Percentiles rank a stretch among this genome's conserved stretches.
phyloP scores from a whole-genome alignment of 2,797 vertebrate species.

The Oophaga sylvatica region DNA sequence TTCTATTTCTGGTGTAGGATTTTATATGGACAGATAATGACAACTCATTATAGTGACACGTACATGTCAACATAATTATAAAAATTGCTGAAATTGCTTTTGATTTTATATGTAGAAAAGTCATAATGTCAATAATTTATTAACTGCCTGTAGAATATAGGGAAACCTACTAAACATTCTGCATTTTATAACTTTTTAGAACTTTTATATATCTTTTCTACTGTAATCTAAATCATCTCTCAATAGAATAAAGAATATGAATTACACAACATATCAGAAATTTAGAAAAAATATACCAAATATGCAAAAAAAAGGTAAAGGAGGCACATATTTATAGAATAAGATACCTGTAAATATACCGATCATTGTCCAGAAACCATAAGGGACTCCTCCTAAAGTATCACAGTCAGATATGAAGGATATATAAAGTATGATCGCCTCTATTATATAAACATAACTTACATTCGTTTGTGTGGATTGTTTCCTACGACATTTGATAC shows the following conservation, averaged over 20 bases:
- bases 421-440: background rate
- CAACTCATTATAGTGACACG: background rate
- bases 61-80: background rate
- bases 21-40: background rate
- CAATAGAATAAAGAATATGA: too few species aligned
- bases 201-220: background rate
- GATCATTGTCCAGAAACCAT: background rate
- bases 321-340: constrained; percentile 1
- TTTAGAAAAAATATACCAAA: background rate
- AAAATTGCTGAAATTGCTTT: background rate
- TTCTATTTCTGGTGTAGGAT: background rate
- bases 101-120: background rate
- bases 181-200: background rate
- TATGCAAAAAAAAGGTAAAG: background rate
- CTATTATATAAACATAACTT: constrained; percentile 17
- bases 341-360: background rate
- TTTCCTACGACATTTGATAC: constrained; percentile 32
- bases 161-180: background rate
- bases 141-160: background rate
- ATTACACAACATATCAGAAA: background rate
- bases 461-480: constrained; percentile 28
- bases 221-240: too few species aligned
- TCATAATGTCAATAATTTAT: background rate
- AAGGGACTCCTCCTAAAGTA: background rate
- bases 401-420: background rate